These are phyloP conservation scores for Caenorhabditis sp. DNA, from an alignment of 2,888 invertebrate genomes.

Conservation along the genomic window DNA sequence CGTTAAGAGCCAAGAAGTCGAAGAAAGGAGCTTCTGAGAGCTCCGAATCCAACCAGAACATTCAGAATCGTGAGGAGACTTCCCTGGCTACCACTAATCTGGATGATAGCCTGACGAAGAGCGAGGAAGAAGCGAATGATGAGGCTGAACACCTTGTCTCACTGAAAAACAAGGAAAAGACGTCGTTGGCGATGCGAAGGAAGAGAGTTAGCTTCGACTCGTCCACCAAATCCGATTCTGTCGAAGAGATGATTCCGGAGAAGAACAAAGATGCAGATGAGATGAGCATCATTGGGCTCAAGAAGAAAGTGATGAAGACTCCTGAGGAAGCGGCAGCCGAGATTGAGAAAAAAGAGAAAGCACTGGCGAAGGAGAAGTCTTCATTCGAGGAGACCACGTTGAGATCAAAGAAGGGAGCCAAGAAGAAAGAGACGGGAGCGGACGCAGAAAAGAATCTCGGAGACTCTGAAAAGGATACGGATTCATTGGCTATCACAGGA, in stretches of 20 bases:
- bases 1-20: slow-evolving; percentile 16
- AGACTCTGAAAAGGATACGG: not conserved
- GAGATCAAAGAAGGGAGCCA: slow-evolving; percentile 16
- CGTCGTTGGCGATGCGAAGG: slow-evolving; percentile 37
- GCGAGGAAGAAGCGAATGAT: slow-evolving; percentile 16
- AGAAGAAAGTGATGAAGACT: slow-evolving; percentile 38
- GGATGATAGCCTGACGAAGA: slow-evolving; percentile 21
- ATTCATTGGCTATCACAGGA: slow-evolving; percentile 8
- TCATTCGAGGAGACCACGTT: slow-evolving; percentile 47
- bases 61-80: slow-evolving; percentile 12
- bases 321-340: slow-evolving; percentile 10
- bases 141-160: slow-evolving; percentile 27
- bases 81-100: slow-evolving; percentile 20
- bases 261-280: slow-evolving; percentile 37
- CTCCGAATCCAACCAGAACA: slow-evolving; percentile 1
- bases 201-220: slow-evolving; percentile 53
- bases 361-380: slow-evolving; percentile 14
- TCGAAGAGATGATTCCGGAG: slow-evolving; percentile 40
- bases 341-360: slow-evolving; percentile 20
- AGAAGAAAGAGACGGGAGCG: not conserved
- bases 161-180: slow-evolving; percentile 41
- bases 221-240: slow-evolving; percentile 43
- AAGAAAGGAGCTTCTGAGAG: slow-evolving; percentile 18
- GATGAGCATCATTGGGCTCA: slow-evolving; percentile 39
- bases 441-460: slow-evolving; percentile 12